Base-by-base conservation (phyloP, 2,113 vertebrate species). In the Myodes glareolus region DNA sequence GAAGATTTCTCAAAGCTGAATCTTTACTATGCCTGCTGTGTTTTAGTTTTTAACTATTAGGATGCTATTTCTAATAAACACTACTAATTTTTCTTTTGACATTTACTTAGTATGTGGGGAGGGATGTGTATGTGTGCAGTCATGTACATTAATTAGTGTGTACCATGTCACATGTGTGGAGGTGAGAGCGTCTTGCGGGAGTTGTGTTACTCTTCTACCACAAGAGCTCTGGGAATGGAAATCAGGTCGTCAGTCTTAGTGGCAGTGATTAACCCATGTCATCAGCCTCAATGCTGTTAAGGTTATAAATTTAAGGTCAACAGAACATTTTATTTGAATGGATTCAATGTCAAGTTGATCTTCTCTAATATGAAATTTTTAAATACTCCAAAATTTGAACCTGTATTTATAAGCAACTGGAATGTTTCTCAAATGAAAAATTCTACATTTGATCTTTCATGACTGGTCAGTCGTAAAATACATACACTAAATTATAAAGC, bases 41-140 rank as follows among this genome's bases (percentile, higher is more conserved):
- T 93, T 95, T 90, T 70, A 68, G 52, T 61, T 94, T 91, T 94
- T 91, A 55, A 80, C 6, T 92, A 63, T 58, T 76, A 86, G 47
- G 29, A 92, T 39, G 87, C n/a, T 91, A n/a, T 65, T 86, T 68
- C 61, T 89, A 96, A 96, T 98, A 94, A 97, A 96, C 7, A 42
- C 5, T 50, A 61, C 2, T 61, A 68, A 68, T 68, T 19, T 63
- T 39, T 39, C 10, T 47, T 86, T 29, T 29, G 58, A 61, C 27
- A 68, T 36, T 31, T 65, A 61, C 39, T 45, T 65, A 42, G 81
- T 65, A 4, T 86, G 63, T 21, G 16, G 39, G 58, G 58, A 65
- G 27, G 81, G n/a, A 42, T 86, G 42, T 3, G 29, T 67, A 42
- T 86, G 1, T 67, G 31, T 86, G 42, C 31, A 39, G 61, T 47